phyloP scores from a whole-genome alignment of 2,113 vertebrate genomes.

The Triplophysa rosa region DNA sequence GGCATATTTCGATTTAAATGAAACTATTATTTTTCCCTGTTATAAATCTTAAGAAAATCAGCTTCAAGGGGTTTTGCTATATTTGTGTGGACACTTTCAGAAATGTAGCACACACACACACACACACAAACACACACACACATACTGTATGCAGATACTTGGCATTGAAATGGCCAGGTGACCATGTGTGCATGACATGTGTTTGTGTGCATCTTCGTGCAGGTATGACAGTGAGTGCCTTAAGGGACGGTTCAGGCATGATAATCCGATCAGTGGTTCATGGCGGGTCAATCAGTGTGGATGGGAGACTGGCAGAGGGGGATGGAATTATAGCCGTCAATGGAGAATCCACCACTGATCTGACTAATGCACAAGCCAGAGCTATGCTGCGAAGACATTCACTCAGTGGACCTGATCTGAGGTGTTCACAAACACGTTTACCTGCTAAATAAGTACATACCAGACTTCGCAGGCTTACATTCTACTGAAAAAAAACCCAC shows the following conservation, averaged over 20 bases:
- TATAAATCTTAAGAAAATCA: no score
- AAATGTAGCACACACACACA: background rate
- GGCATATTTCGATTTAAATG: no score
- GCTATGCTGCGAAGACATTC: slow-evolving; percentile 94
- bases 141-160: background rate
- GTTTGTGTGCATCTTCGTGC: slow-evolving; percentile 59
- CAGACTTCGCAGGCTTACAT: no score
- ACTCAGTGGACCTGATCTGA: slow-evolving; percentile 88
- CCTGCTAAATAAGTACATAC: background rate
- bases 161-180: background rate
- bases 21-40: no score
- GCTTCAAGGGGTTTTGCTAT: background rate
- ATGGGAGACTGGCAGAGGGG: slow-evolving; percentile 88
- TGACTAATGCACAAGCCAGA: slow-evolving; percentile 86
- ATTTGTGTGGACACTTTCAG: background rate
- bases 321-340: slow-evolving; percentile 92
- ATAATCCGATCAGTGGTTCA: slow-evolving; percentile 91
- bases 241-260: slow-evolving; percentile 91
- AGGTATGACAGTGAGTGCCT: slow-evolving; percentile 95
- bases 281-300: slow-evolving; percentile 88
- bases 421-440: slow-evolving; percentile 66
- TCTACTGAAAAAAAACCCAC: no score
- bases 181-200: slow-evolving; percentile 48
- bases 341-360: slow-evolving; percentile 82
- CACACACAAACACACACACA: background rate